Base-by-base conservation (phyloP, 2,113 vertebrate genomes). In the Misgurnus anguillicaudatus region DNA sequence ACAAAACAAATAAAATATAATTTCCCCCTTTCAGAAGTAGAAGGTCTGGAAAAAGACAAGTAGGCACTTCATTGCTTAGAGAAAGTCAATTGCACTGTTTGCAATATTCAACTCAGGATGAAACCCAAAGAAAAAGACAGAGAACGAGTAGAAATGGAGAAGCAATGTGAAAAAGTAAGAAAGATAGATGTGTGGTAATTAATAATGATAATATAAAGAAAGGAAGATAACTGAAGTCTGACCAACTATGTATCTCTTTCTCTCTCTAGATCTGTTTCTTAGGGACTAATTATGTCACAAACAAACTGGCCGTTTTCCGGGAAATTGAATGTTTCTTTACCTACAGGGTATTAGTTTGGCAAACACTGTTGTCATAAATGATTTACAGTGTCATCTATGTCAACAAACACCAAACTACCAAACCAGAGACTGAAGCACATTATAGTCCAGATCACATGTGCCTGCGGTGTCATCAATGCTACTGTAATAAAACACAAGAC, bases 141-240 rank as follows among this genome's bases (percentile, higher is more conserved):
- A 83, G 65, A 83, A 78, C 51, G 80, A 82, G 45, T 76, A 55
- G 74, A 79, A 47, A 42, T 53, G 64, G 82, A 21, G 74, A 58
- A 65, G 82, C 77, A 82, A 75, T 51, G 83, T 85, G 70, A 5
- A 9, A 80, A 17, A 64, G 66, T 39, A 45, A n/a, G 10, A 16
- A n/a, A 45, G 36, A 80, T 24, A 81, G 86, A 86, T 83, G 86
- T 41, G 83, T 75, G 82, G 67, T 47, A 7, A 80, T 64, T 31
- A 36, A 21, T 4, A 21, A 38, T 45, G 77, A 62, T 82, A 66
- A 65, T 78, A 83, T 78, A 73, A 81, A 75, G 17, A 24, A 42
- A 65, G 62, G 9, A 72, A 24, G 36, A 10, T 16, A 42, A 45
- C 14, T 64, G n/a, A 51, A 24, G 13, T 10, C 39, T 41, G 53